Base-by-base conservation (phyloP, 2,797 vertebrate genomes). In the Tokudaia tokunoshimensis region DNA sequence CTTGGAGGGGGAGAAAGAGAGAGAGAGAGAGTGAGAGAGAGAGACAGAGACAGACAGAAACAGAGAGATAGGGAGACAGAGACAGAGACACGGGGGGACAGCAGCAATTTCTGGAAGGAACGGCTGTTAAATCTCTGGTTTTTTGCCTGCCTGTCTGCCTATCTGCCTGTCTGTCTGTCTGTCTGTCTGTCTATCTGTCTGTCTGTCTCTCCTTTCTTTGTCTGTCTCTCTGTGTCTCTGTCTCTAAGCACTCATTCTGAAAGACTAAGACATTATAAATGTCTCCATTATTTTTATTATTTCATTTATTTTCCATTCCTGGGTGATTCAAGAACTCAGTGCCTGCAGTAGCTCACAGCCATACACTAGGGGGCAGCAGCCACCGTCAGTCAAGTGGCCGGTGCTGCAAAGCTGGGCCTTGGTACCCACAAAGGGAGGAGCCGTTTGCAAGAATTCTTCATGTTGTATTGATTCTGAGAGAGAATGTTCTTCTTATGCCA, bases 331-430 rank as follows among this genome's bases (percentile, higher is more conserved):
- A 37, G 63, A 89, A 81, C 76, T 61, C 29, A 44, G 31, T 3
- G 10, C 0, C 95, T 98, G 98, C 97, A 98, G 44, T 98, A 97
- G 59, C 96, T 37, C 78, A 1, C 0, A 47, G 59, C 44, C 0
- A 2, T 83, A 92, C 98, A 96, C 97, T 44, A 98, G 98, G 98
- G 98, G 98, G 98, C 98, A 98, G 98, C 98, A 98, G 70, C 57
- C 72, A 96, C 94, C 91, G 4, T 5, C 47, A 20, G 1, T 59
- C 94, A 44, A 29, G 37, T 15, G 55, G 6, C 24, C 55, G 0
- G 5, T 15, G 34, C 85, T 41, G 9, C 50, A 52, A 47, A 72
- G 50, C 65, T 2, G 3, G 50, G 47, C 31, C 3, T 50, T 15
- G 6, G 52, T 22, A 65, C 41, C 34, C 52, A 37, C 34, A 41